Evolutionary conservation across 2,113 vertebrate genomes (phyloP), one percentile per base, ranked within the genome.

Genomic region (Herpetotheres cachinnans): DNA sequence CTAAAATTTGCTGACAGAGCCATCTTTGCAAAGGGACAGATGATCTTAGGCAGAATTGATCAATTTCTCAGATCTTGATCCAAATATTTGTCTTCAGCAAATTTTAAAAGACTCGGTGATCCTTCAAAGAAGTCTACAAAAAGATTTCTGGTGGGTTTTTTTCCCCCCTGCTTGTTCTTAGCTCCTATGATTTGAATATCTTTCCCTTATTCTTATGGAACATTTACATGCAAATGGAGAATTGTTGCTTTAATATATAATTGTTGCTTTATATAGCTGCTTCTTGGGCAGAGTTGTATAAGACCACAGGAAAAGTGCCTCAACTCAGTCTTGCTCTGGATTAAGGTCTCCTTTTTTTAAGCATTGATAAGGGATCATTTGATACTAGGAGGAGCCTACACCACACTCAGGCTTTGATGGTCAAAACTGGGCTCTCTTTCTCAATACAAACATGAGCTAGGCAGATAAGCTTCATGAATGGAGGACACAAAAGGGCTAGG

Each of bases 21-120:
- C 80, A 40, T 84, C 83, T 81, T 95, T 91, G 83, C 59, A 66
- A 55, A 91, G 62, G 67, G 81, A 56, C 49, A 54, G 81, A 29
- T 94, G 73, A 95, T 79, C 49, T 52, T 95, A 70, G 95, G 49
- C 86, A 87, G 91, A 93, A 93, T 85, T 82, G 95, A 95, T 9
- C 1, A 86, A 86, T 15, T 78, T 69, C 72, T 82, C 40, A 32
- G 22, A 69, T 74, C 83, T 91, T 59, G 30, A 93, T 59, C 71
- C 63, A 89, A 92, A 69, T 73, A 70, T 82, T 91, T 87, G 38
- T 93, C 82, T 94, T 96, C 93, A 85, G 86, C 84, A 84, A 63
- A 82, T 90, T 89, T 92, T 50, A 73, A 84, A 74, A 63, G 56
- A 79, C 73, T 95, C 20, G 5, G 49, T 55, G n/a, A 65, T 32